Conservation (phyloP, 2,113 vertebrate species). For the Dolichallabes microphthalmus region DNA sequence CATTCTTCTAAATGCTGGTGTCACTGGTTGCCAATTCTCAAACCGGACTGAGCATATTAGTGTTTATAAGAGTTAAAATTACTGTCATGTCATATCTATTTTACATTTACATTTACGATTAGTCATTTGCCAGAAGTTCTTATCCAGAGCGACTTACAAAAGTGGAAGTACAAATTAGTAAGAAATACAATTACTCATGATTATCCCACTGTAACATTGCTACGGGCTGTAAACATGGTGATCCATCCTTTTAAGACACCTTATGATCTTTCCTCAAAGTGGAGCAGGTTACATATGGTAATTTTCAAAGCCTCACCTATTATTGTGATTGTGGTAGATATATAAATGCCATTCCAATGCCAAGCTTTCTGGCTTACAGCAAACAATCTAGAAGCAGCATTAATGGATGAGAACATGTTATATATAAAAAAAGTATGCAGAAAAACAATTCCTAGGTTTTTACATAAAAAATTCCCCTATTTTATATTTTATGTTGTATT, state of each 20-base stretch:
- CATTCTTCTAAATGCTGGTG: constrained; percentile 81
- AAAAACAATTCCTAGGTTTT: not conserved
- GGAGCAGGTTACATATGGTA: constrained; percentile 92
- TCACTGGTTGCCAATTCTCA: not conserved
- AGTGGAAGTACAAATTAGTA: too few relatives aligned
- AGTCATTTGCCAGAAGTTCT: too few relatives aligned
- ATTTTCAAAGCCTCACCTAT: constrained; percentile 34
- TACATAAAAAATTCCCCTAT: not conserved
- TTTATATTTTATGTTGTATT: not conserved
- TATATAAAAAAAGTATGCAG: not conserved
- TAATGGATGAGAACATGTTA: not conserved
- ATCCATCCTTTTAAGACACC: constrained; percentile 94
- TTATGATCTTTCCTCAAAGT: constrained; percentile 84
- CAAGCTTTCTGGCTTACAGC: not conserved
- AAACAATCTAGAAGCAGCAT: not conserved
- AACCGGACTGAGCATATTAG: not conserved
- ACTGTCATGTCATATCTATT: not conserved
- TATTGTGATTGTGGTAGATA: not conserved
- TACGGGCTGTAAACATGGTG: constrained; percentile 92
- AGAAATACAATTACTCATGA: not conserved
- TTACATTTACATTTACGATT: too few relatives aligned
- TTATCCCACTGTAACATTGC: not conserved
- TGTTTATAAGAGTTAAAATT: not conserved
- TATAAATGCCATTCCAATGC: not conserved
- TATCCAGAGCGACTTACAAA: too few relatives aligned